These are phyloP conservation scores for Onthophagus taurus DNA, from an alignment of 1,140 invertebrate genomes.

Conservation along the genomic window DNA sequence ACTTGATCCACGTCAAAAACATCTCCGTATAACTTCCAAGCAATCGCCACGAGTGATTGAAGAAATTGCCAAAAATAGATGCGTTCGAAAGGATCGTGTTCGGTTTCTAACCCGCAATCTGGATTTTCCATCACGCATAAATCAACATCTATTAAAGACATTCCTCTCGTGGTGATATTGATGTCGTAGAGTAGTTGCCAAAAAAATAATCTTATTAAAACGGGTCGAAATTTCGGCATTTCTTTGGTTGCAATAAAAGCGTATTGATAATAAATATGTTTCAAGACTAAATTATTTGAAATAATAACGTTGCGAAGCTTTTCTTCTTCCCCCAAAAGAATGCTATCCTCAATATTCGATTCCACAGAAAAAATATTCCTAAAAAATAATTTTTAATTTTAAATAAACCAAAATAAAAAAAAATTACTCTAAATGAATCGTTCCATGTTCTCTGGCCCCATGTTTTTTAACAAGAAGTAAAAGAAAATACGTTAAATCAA, in stretches of 20 bases:
- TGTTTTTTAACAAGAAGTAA: not conserved
- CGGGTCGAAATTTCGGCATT: conserved; percentile 28
- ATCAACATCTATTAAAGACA: conserved; percentile 44
- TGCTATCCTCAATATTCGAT: not conserved
- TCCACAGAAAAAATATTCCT: not conserved
- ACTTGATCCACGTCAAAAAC: conserved; percentile 26
- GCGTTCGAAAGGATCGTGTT: conserved; percentile 45
- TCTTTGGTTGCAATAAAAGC: conserved; percentile 31
- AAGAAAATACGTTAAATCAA: conserved; percentile 23
- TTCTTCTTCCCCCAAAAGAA: conserved; percentile 34
- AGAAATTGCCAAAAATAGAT: conserved; percentile 52
- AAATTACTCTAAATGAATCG: too few species aligned
- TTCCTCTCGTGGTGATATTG: conserved; percentile 34
- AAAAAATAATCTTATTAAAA: conserved; percentile 43
- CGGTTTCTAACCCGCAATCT: conserved; percentile 36
- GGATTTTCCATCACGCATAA: conserved; percentile 37
- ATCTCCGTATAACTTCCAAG: conserved; percentile 37
- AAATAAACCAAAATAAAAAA: too few species aligned
- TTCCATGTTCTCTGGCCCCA: too few species aligned
- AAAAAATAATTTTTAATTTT: too few species aligned
- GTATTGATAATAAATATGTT: conserved; percentile 42
- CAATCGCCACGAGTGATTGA: conserved; percentile 42
- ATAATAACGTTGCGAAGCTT: conserved; percentile 37
- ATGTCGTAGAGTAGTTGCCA: conserved; percentile 50
- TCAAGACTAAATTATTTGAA: conserved; percentile 39